phyloP scores from a whole-genome alignment of 2,113 vertebrate species.

The Leptobrachium ailaonicum region DNA sequence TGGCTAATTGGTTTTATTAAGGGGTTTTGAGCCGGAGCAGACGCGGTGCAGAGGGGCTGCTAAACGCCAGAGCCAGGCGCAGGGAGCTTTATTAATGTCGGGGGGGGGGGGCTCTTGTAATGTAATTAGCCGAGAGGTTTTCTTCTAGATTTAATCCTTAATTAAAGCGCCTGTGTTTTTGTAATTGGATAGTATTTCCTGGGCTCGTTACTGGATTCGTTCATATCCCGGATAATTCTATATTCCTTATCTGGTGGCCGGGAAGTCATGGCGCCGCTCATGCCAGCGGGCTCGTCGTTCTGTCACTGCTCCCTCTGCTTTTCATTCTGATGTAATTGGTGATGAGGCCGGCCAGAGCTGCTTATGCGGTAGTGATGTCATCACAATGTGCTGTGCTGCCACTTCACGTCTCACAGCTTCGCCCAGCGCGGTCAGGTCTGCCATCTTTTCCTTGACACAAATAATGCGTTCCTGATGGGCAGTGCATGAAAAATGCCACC shows the following conservation, averaged over 20 bases:
- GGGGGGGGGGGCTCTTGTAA: slow-evolving; percentile 41
- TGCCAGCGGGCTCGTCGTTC: too few species aligned
- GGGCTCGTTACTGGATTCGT: slow-evolving; percentile 34
- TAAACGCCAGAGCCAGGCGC: slow-evolving; percentile 7
- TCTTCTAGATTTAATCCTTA: neutral
- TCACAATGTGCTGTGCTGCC: too few species aligned
- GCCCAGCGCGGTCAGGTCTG: too few species aligned
- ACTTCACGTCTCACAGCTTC: too few species aligned
- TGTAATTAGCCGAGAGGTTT: slow-evolving; percentile 39
- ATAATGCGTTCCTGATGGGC: too few species aligned
- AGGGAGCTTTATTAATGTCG: slow-evolving; percentile 41
- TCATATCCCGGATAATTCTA: neutral
- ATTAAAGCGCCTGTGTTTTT: slow-evolving; percentile 36
- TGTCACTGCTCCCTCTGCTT: too few species aligned
- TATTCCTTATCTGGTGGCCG: neutral
- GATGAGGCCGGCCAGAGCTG: too few species aligned
- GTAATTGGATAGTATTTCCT: slow-evolving; percentile 21
- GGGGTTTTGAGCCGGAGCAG: slow-evolving; percentile 18
- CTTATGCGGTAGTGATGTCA: too few species aligned
- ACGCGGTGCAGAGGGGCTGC: neutral
- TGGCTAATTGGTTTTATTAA: slow-evolving; percentile 46
- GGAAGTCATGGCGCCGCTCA: too few species aligned
- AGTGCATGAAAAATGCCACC: too few species aligned
- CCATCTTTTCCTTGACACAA: too few species aligned
- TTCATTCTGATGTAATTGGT: too few species aligned